Evolutionary conservation across 92 coral and sea anemone species (phyloP), one percentile per base, ranked within the genome.

Genomic region (Palythoa grandiflora): DNA sequence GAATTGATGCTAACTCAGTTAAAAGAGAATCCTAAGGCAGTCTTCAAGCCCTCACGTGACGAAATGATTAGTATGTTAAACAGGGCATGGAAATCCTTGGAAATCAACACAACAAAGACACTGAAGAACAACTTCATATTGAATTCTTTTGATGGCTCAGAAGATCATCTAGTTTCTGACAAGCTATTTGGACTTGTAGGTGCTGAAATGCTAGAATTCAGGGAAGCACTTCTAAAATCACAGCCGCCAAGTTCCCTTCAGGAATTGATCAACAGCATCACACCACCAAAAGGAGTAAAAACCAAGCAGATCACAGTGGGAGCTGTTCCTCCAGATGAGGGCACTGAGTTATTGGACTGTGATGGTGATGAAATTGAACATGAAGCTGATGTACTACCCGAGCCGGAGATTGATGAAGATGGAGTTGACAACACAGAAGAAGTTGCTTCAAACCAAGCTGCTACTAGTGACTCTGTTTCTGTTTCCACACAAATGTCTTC

Each of bases 91-190:
- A 35, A 59, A 50, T 65, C 87, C n/a, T 48, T 83, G 87, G 55
- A 83, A 38, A 39, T 83, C 39, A 77, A 83, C 52, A 55, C 73
- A 35, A 35, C 51, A 39, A 38, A 39, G 48, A 77, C 87, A 83
- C 55, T 65, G 60, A 83, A 83, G 87, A 83, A 83, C 73, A 83
- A 83, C 87, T 83, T 83, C 60, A 71, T 83, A 38, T 21, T 63
- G 73, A 83, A 83, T 63, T 70, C 87, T 38, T 71, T 83, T 38
- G 87, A 63, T 39, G 87, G 87, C 70, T 83, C 87, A 35, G 73
- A 83, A 50, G 87, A 83, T 40, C 38, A 55, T 81, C 86, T 81
- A 8, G 75, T 81, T n/a, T 21, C 86, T 20, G 86, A 81, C 50
- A 81, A 81, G 73, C 87, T 57, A 35, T 83, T 55, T 63, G 51